Percentiles rank a stretch among this genome's conserved stretches.
phyloP scores from a whole-genome alignment of 2,888 invertebrate genomes.

The Brachypterus glaber region DNA sequence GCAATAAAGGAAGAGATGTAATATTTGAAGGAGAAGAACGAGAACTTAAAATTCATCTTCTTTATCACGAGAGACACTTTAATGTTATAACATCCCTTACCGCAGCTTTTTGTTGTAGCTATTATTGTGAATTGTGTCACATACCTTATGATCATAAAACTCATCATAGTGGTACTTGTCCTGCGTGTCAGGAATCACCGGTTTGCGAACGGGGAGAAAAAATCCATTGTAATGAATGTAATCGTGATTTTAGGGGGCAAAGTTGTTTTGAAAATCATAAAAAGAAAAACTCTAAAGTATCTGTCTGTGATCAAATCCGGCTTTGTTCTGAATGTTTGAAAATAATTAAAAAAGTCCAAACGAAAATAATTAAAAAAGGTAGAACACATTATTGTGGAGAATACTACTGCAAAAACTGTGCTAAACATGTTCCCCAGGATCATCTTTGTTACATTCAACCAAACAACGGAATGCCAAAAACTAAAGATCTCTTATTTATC shows the following conservation, averaged over 20 bases:
- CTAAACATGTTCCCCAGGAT: background rate
- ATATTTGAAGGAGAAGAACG: slow-evolving; percentile 8
- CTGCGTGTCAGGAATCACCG: slow-evolving; percentile 9
- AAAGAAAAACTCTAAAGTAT: background rate
- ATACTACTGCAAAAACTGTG: slow-evolving; percentile 12
- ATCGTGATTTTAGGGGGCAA: slow-evolving; percentile 9
- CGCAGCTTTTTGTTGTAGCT: slow-evolving; percentile 13
- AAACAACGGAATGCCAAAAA: slow-evolving; percentile 10
- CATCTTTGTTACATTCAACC: slow-evolving; percentile 13
- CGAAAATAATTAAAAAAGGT: too few relatives aligned
- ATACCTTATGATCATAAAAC: slow-evolving; percentile 6
- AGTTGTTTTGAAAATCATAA: slow-evolving; percentile 11
- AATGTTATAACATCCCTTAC: slow-evolving; percentile 15
- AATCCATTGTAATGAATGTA: slow-evolving; percentile 11
- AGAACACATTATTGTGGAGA: slow-evolving; percentile 12
- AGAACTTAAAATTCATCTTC: slow-evolving; percentile 7
- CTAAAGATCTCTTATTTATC: slow-evolving; percentile 7
- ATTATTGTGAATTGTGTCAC: slow-evolving; percentile 15
- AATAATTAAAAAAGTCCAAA: slow-evolving; percentile 3
- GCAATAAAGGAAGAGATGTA: slow-evolving; percentile 10
- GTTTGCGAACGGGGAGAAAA: slow-evolving; percentile 2
- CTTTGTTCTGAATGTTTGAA: slow-evolving; percentile 10
- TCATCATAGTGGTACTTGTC: slow-evolving; percentile 10
- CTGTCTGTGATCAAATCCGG: slow-evolving; percentile 9
- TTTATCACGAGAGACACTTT: slow-evolving; percentile 13